Base-by-base conservation (phyloP, 2,888 invertebrate species). In the Tinea semifulvella region DNA sequence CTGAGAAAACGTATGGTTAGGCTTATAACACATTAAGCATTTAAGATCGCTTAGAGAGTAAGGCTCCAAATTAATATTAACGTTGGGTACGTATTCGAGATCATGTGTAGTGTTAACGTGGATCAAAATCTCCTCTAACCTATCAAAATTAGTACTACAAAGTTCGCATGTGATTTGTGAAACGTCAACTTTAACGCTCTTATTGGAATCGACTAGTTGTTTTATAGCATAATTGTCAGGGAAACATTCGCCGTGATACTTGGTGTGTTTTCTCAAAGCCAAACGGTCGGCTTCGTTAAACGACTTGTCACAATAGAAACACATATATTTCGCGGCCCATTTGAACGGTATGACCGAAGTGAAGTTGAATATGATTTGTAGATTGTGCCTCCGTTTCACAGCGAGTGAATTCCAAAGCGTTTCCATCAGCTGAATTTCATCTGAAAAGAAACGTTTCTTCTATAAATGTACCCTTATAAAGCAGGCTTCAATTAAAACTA, bases 381-480 rank as follows among this genome's bases (percentile, higher is more conserved):
- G 69, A 52, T 74, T 74, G 52, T 57, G 65, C 31, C 79, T 59
- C 47, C 79, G 58, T 51, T 59, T 63, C n/a, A 40, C 22, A 17
- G 40, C 40, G 20, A 40, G 40, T 14, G 40, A 40, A 22, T 40
- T 14, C 40, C 20, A 22, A n/a, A 40, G 60, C 55, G 52, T 57
- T 55, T 60, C 57, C 56, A 55, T 55, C 54, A 60, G 58, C 52
- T 54, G 58, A 54, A 60, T 58, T 52, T 56, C 54, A 75, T 65
- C 77, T 77, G 77, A 65, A 77, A 77, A 72, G 59, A 71, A 70
- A 73, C 61, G 57, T 53, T 56, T 56, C 43, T 53, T 59, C 60
- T 68, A 56, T 76, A 75, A 79, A 76, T 75, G 79, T 75, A 77
- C 75, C 76, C 68, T 58, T 58, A 48, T 26, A 40, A 40, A 13